phyloP scores from a whole-genome alignment of 2,797 vertebrate species.

The Sylvilagus floridanus region DNA sequence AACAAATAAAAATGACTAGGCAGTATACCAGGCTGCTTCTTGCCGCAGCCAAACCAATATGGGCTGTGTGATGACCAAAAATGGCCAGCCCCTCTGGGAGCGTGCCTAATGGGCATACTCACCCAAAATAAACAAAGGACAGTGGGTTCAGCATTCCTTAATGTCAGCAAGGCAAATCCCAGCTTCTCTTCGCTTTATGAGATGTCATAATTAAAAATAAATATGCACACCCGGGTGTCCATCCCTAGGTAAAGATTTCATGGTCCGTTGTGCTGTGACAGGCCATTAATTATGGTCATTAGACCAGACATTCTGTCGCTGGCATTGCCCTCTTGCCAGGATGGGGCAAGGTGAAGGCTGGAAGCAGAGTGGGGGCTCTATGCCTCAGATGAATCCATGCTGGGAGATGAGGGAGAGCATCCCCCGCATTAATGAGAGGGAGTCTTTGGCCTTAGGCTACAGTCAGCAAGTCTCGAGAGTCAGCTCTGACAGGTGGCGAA shows the following conservation, averaged over 20 bases:
- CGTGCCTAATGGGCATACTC: background rate
- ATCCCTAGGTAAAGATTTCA: slow-evolving; percentile 76
- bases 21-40: background rate
- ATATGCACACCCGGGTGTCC: slow-evolving; percentile 66
- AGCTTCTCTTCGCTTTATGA: slow-evolving; percentile 69
- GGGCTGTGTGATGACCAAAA: background rate
- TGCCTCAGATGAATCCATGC: background rate
- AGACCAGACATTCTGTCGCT: slow-evolving; percentile 68
- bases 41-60: slow-evolving; percentile 13
- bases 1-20: background rate
- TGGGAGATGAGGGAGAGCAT: background rate
- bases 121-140: slow-evolving; percentile 9
- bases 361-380: slow-evolving; percentile 8
- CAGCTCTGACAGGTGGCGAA: slow-evolving; percentile 57
- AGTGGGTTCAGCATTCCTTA: slow-evolving; percentile 6
- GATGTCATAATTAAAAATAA: slow-evolving; percentile 79
- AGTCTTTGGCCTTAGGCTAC: slow-evolving; percentile 61
- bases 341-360: slow-evolving; percentile 18
- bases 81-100: background rate
- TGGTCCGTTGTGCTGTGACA: slow-evolving; percentile 59
- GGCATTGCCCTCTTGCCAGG: slow-evolving; percentile 55
- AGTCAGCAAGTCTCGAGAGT: slow-evolving; percentile 53
- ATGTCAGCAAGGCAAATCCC: slow-evolving; percentile 58
- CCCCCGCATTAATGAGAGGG: slow-evolving; percentile 53
- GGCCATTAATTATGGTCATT: slow-evolving; percentile 78